These are phyloP conservation scores for Philopotamus ludificatus DNA, from an alignment of 1,140 invertebrate genomes.

Conservation along the genomic window DNA sequence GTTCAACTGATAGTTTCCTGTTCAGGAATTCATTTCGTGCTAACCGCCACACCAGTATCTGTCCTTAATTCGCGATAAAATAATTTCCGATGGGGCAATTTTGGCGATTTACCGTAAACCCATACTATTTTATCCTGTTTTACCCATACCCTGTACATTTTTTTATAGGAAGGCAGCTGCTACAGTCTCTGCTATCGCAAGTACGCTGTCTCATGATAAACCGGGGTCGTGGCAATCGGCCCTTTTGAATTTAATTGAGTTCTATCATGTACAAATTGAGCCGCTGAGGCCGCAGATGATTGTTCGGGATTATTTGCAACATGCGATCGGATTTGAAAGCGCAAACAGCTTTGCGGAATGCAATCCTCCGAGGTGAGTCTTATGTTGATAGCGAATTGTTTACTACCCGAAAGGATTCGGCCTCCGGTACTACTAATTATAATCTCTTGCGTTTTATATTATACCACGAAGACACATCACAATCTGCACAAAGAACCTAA, in stretches of 20 bases:
- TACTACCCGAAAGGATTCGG: no score
- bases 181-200: constrained; percentile 28
- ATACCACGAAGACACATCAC: constrained; percentile 51
- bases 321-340: constrained; percentile 58
- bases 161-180: constrained; percentile 28
- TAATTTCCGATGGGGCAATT: no score
- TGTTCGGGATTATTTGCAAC: constrained; percentile 57
- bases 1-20: no score
- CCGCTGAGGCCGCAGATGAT: constrained; percentile 52
- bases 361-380: constrained; percentile 32
- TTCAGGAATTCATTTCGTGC: no score
- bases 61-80: no score
- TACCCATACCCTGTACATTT: no score
- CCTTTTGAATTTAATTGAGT: constrained; percentile 56
- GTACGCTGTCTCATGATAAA: constrained; percentile 11
- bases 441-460: constrained; percentile 33
- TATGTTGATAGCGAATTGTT: not conserved
- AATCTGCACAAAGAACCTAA: constrained; percentile 64
- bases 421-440: constrained; percentile 1
- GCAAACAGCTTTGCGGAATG: constrained; percentile 51
- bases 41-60: no score
- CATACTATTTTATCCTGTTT: no score
- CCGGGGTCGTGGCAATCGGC: constrained; percentile 51
- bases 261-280: constrained; percentile 49
- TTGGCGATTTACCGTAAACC: no score